Conservation (phyloP, 1,140 invertebrate species). For the Brachionus plicatilis region DNA sequence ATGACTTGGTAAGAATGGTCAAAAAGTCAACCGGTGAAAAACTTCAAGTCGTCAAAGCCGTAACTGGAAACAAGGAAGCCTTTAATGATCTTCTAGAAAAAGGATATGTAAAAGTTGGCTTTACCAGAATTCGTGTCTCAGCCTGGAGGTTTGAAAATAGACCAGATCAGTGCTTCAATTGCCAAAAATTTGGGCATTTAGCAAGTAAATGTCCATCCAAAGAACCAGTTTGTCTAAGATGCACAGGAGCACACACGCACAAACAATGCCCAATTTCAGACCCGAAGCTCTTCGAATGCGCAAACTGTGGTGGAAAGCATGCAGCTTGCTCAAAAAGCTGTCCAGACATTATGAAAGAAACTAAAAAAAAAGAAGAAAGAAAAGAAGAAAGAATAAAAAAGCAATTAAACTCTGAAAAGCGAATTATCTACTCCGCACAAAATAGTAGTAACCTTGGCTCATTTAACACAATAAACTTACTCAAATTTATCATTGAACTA, state of each 20-base stretch:
- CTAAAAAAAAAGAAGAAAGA: too few species aligned
- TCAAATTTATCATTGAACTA: too few species aligned
- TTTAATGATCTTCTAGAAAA: background rate
- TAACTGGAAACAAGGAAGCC: background rate
- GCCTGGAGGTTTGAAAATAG: background rate
- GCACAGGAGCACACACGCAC: background rate
- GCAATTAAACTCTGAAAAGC: too few species aligned
- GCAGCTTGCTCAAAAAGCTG: too few species aligned
- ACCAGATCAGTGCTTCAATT: background rate
- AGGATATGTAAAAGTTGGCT: background rate
- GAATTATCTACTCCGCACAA: too few species aligned
- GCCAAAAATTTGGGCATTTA: background rate
- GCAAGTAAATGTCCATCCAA: background rate
- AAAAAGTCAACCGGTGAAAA: background rate
- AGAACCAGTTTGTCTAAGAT: background rate
- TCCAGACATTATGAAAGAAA: too few species aligned
- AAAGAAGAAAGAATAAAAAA: too few species aligned
- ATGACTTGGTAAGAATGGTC: background rate
- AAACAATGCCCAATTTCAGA: too few species aligned
- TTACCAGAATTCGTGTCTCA: background rate
- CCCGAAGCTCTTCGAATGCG: too few species aligned
- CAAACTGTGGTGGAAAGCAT: too few species aligned
- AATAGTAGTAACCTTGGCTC: too few species aligned
- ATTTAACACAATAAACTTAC: too few species aligned
- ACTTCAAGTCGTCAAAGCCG: background rate